These are phyloP conservation scores for Heliconius cydno DNA, from an alignment of 2,888 invertebrate species.

Conservation along the genomic window DNA sequence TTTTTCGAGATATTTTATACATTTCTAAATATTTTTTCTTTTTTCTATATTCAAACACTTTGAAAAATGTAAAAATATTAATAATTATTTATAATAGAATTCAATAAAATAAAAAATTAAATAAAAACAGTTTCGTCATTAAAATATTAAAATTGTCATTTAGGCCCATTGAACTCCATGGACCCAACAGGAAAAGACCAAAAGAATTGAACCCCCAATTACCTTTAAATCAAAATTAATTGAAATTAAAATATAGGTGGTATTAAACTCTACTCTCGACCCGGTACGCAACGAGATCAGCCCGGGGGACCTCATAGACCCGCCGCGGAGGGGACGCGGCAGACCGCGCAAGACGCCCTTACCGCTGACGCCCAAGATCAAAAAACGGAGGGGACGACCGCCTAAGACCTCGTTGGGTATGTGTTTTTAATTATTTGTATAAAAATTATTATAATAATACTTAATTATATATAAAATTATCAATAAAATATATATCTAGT, in stretches of 20 bases:
- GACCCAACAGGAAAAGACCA: too few species aligned
- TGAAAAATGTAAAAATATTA: background rate
- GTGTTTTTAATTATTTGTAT: constrained; percentile 38
- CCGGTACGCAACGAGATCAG: constrained; percentile 58
- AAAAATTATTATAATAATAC: too few species aligned
- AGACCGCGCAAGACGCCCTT: constrained; percentile 82
- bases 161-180: background rate
- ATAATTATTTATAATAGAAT: background rate
- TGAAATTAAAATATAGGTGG: constrained; percentile 49
- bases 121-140: background rate
- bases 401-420: constrained; percentile 79
- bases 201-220: background rate
- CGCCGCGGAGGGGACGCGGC: constrained; percentile 77
- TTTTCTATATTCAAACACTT: background rate
- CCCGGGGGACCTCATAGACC: constrained; percentile 61
- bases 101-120: background rate
- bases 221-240: constrained; percentile 3
- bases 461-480: too few species aligned
- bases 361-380: constrained; percentile 75
- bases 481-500: too few species aligned
- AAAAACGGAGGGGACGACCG: constrained; percentile 76
- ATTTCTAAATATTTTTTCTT: background rate
- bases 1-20: background rate
- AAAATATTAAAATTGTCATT: too few species aligned
- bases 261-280: constrained; percentile 60